phyloP scores from a whole-genome alignment of 30 jellyfish, hydroid and myxozoan species.

The Catostylus mosaicus region DNA sequence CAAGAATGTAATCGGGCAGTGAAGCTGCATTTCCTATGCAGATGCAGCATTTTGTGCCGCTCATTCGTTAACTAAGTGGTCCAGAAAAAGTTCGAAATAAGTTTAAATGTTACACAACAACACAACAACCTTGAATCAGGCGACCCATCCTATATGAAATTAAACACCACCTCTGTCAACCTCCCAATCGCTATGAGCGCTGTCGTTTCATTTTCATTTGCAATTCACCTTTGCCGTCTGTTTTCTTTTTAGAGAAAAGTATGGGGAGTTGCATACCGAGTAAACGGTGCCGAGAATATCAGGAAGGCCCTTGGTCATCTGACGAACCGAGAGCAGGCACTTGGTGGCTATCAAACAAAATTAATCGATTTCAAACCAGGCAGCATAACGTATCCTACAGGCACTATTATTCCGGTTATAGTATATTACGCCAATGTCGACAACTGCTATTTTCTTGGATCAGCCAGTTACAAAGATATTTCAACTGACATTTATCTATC shows the following conservation, averaged over 20 bases:
- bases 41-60: no score
- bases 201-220: no score
- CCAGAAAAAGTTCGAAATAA: no score
- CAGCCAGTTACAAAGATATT: conserved; percentile 42
- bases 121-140: no score
- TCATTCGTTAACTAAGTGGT: no score
- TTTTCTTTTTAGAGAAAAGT: conserved; percentile 70
- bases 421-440: conserved; percentile 82
- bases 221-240: no score
- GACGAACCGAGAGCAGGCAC: conserved; percentile 79
- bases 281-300: conserved; percentile 77
- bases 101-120: no score
- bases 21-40: no score
- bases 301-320: conserved; percentile 67
- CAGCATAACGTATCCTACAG: not conserved
- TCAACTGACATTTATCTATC: conserved; percentile 68
- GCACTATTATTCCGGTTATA: conserved; percentile 31
- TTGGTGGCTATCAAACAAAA: conserved; percentile 66
- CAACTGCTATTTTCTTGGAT: conserved; percentile 66
- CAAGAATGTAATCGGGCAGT: no score
- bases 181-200: no score
- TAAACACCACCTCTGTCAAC: no score
- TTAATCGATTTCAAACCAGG: conserved; percentile 45
- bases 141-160: no score
- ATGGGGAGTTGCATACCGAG: conserved; percentile 85